A percentile compares a stretch with the other conserved stretches of the same genome.
These are phyloP conservation scores for Malurus elegans DNA, from an alignment of 2,113 vertebrate genomes.

Conservation along the genomic window DNA sequence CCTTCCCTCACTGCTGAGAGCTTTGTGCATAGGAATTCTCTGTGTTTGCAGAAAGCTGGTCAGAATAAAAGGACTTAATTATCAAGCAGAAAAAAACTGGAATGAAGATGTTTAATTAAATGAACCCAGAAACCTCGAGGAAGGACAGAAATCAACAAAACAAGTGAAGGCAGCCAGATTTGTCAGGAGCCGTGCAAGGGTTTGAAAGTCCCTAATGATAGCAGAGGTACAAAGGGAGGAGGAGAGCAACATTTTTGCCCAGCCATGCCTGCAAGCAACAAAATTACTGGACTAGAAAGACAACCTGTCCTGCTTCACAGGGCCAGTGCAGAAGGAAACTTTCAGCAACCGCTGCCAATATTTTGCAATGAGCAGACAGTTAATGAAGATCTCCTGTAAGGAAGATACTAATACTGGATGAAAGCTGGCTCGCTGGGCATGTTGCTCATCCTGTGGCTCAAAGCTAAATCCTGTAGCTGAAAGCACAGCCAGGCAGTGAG, in stretches of 20 bases:
- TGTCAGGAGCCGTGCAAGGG: background rate
- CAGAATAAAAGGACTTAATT: conserved; percentile 37
- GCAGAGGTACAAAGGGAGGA: background rate
- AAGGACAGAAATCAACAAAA: background rate
- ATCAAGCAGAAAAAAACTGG: background rate
- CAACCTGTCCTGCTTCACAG: background rate
- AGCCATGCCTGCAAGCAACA: conserved; percentile 1
- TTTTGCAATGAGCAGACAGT: background rate
- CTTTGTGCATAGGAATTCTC: background rate
- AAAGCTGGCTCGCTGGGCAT: background rate
- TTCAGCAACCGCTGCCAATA: background rate
- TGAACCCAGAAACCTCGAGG: background rate
- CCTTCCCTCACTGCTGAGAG: background rate
- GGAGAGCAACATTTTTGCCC: background rate
- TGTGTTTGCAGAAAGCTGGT: background rate
- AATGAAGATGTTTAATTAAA: conserved; percentile 37
- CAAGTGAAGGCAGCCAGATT: background rate
- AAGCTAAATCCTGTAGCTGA: background rate
- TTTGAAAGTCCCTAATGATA: background rate
- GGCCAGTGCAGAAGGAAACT: background rate
- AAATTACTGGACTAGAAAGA: background rate
- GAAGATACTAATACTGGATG: background rate
- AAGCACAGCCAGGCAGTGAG: background rate
- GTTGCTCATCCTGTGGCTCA: background rate
- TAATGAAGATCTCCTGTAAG: background rate